These are phyloP conservation scores for Plodia interpunctella DNA, from an alignment of 1,140 invertebrate genomes.

Conservation along the genomic window DNA sequence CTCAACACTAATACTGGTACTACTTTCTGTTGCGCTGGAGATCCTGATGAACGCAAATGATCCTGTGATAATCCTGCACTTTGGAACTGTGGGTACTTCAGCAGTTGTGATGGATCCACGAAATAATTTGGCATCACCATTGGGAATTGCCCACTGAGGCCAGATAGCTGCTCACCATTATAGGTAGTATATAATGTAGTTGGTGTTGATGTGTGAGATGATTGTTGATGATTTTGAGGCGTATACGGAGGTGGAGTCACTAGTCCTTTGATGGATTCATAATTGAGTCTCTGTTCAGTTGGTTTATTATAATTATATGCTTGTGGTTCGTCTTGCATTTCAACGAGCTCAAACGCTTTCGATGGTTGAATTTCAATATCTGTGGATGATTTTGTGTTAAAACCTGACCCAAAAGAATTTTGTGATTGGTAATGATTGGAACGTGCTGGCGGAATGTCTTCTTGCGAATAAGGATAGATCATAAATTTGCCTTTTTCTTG, in stretches of 20 bases:
- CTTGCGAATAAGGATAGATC: conserved; percentile 79
- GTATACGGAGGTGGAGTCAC: conserved; percentile 33
- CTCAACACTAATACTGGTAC: conserved; percentile 78
- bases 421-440: conserved; percentile 21
- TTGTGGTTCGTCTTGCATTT: conserved; percentile 53
- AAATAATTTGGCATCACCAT: conserved; percentile 70
- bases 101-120: conserved; percentile 60
- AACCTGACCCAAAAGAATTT: background rate
- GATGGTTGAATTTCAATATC: conserved; percentile 72
- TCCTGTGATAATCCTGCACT: conserved; percentile 56
- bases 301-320: conserved; percentile 50
- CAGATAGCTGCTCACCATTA: conserved; percentile 65
- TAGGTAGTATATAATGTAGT: conserved; percentile 71
- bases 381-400: conserved; percentile 21
- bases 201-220: conserved; percentile 23
- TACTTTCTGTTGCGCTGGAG: conserved; percentile 54
- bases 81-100: conserved; percentile 68
- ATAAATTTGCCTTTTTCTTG: conserved; percentile 76
- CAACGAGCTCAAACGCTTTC: conserved; percentile 69
- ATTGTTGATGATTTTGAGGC: conserved; percentile 17
- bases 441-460: conserved; percentile 69
- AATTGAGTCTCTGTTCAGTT: conserved; percentile 30
- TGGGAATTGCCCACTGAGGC: conserved; percentile 69
- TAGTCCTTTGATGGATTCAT: conserved; percentile 39
- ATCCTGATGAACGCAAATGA: conserved; percentile 51